A percentile compares a stretch with the other conserved stretches of the same genome.
Conservation (phyloP, 1,140 invertebrate genomes). For the Microplitis mediator region DNA sequence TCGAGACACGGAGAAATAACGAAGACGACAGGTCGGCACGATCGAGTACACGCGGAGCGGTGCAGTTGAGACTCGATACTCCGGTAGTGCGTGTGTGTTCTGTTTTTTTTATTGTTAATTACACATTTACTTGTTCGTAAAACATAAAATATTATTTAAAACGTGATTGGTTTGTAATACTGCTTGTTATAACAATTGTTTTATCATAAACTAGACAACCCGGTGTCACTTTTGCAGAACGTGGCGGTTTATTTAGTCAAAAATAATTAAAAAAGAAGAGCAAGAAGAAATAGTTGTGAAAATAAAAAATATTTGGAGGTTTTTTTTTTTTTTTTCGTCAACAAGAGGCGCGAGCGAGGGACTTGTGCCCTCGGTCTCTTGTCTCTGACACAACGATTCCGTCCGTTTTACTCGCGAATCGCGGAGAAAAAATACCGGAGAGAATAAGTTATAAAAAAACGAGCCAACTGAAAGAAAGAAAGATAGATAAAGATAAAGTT, state of each 20-base stretch:
- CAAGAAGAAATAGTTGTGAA: neutral
- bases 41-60: slow-evolving; percentile 40
- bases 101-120: neutral
- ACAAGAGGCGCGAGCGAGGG: slow-evolving; percentile 8
- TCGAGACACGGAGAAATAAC: slow-evolving; percentile 18
- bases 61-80: slow-evolving; percentile 56
- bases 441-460: neutral
- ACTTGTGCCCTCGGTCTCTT: slow-evolving; percentile 16
- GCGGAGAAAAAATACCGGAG: neutral
- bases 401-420: neutral
- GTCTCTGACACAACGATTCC: slow-evolving; percentile 18
- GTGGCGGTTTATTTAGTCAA: too few species aligned
- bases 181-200: neutral
- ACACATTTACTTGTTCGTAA: too few species aligned
- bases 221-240: neutral
- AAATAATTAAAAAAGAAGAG: neutral
- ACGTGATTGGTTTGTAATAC: neutral
- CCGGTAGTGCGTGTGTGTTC: slow-evolving; percentile 44
- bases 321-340: neutral
- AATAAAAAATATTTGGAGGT: neutral
- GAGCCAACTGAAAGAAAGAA: slow-evolving; percentile 6
- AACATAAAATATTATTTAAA: neutral
- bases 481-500: neutral
- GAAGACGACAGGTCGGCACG: slow-evolving; percentile 33
- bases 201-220: neutral